Percentiles rank a stretch among this genome's conserved stretches.
Conservation (phyloP, 2,113 vertebrate genomes). For the Paraplagusia blochii region DNA sequence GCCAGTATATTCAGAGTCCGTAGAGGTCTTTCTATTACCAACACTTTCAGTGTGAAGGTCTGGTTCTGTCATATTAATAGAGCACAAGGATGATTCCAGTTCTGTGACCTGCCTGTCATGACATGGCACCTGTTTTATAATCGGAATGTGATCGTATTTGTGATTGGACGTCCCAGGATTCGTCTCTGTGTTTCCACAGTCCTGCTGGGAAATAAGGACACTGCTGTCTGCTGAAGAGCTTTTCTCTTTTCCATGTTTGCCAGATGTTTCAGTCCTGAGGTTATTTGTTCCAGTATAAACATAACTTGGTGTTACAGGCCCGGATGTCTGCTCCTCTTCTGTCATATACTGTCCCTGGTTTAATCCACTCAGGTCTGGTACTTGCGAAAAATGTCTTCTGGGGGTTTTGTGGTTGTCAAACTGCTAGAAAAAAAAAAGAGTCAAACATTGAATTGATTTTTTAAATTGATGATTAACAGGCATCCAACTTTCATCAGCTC, state of each 20-base stretch:
- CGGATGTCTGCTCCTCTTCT: not conserved
- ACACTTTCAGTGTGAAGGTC: not conserved
- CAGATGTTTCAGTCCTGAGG: not conserved
- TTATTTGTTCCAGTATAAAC: not conserved
- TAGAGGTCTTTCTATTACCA: too few species aligned
- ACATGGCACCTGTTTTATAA: slow-evolving; percentile 38
- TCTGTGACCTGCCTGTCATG: slow-evolving; percentile 14
- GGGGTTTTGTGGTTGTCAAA: slow-evolving; percentile 57
- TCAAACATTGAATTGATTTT: not conserved
- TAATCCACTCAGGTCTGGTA: slow-evolving; percentile 49
- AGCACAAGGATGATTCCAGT: slow-evolving; percentile 10
- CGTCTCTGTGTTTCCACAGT: slow-evolving; percentile 4
- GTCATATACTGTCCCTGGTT: not conserved
- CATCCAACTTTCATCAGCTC: too few species aligned
- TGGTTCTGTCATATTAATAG: not conserved
- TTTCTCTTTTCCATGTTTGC: not conserved
- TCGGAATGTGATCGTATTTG: not conserved
- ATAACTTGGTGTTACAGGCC: not conserved
- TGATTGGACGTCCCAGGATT: slow-evolving; percentile 7
- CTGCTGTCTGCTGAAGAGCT: not conserved
- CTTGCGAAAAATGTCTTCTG: slow-evolving; percentile 28
- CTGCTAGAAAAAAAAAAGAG: slow-evolving; percentile 30
- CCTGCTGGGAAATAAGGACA: slow-evolving; percentile 2
- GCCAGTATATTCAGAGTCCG: too few species aligned
- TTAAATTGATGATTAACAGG: too few species aligned